phyloP scores from a whole-genome alignment of 1,140 invertebrate genomes.

The Drosophila trapezifrons region DNA sequence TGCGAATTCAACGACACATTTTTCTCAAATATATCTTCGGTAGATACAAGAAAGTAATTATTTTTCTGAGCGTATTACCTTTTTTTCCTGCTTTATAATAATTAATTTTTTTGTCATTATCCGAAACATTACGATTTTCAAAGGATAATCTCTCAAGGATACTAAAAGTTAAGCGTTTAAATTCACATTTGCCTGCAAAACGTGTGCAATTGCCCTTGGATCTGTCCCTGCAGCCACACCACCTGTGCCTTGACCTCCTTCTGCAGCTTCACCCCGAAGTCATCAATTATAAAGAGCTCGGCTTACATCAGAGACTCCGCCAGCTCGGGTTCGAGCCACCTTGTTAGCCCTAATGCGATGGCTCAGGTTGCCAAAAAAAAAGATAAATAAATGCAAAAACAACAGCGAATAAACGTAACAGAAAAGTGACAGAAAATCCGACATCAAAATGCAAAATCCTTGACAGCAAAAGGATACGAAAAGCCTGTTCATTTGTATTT shows the following conservation, averaged over 20 bases:
- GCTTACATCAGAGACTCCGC: conserved; percentile 46
- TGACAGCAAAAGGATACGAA: conserved; percentile 38
- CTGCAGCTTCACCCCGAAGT: conserved; percentile 36
- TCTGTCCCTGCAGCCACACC: conserved; percentile 21
- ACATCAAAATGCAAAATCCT: conserved; percentile 56
- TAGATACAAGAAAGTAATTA: background rate
- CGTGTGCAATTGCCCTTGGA: conserved; percentile 27
- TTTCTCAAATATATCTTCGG: background rate
- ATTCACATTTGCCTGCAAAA: conserved; percentile 6
- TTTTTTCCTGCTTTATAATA: background rate
- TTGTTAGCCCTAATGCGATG: conserved; percentile 49
- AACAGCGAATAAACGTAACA: conserved; percentile 34
- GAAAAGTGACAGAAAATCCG: conserved; percentile 50
- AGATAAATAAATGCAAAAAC: background rate
- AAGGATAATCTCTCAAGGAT: background rate
- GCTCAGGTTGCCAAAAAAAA: conserved; percentile 40
- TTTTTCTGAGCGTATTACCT: background rate
- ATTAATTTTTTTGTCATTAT: background rate
- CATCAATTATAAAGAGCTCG: conserved; percentile 52
- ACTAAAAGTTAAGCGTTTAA: background rate
- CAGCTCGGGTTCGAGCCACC: conserved; percentile 33
- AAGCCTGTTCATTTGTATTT: conserved; percentile 41
- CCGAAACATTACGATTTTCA: background rate
- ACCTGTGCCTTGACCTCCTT: conserved; percentile 48
- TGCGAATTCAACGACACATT: conserved; percentile 5